Evolutionary conservation across 2,888 invertebrate species (phyloP), one percentile per base, ranked within the genome.

Genomic region (Acronicta aceris): DNA sequence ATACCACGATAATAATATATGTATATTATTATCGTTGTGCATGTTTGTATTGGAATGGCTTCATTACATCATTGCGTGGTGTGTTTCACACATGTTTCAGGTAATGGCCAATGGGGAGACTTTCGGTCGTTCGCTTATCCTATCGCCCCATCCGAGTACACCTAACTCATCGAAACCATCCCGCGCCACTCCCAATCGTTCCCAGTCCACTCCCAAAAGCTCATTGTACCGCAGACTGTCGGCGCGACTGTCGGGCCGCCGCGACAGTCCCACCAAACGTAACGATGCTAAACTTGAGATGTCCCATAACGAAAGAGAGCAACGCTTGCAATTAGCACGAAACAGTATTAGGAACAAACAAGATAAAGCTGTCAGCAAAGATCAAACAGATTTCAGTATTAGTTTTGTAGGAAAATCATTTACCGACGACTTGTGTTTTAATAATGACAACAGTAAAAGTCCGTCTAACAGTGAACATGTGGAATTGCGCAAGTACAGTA

Each of bases 61-160:
- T 94, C 93, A 94, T 90, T 93, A 94, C 94, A 94, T 94, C 94
- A 94, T 94, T 93, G 94, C 94, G 94, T 94, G 93, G 94, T 94
- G 94, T 94, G 94, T 94, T 93, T 95, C 95, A 93, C 95, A 90
- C 95, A 95, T 95, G 95, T 96, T 96, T 95, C 96, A 96, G 96
- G 96, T 96, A 89, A 95, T 95, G 95, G 96, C 96, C 93, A 95
- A 95, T 92, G 95, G 95, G 91, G 96, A 96, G 95, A 95, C 95
- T 94, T 96, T 95, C 95, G 95, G 95, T 93, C 94, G 95, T 94
- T 95, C 95, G 95, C 95, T 94, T 95, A 95, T 95, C 95, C 94
- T 93, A 69, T 94, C 94, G 68, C 93, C 94, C 66, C 92, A 85
- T 76, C 89, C 89, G 59, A 93, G 82, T 86, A 94, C 89, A 61